Evolutionary conservation across 2,113 vertebrate species (phyloP), one percentile per base, ranked within the genome.

Genomic region (Onychostruthus taczanowskii): DNA sequence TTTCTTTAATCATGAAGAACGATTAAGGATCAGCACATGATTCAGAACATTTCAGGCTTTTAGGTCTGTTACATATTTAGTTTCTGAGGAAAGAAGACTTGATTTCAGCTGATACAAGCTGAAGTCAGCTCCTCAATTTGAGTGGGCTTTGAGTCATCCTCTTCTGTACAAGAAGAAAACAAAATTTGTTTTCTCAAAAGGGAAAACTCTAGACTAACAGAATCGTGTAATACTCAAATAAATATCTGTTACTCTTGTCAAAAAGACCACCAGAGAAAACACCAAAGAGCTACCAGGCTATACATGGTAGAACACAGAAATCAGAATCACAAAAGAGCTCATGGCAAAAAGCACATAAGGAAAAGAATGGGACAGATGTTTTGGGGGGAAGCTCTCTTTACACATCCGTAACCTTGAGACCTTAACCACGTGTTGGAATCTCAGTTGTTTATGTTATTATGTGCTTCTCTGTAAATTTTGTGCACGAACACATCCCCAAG

Each of bases 361-460:
- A 66, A 81, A 27, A 30, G 58, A 50, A 43, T 3, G 3, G 16
- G 31, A 53, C 9, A 58, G 44, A 53, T 43, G n/a, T 31, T 20
- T 30, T 12, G 7, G 6, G 14, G 4, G 2, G 2, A 49, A 63
- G 14, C 3, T 37, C 15, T 46, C 47, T 77, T 53, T 21, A 1
- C 18, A 37, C 7, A 0, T 35, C 61, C 0, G 1, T 63, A 68
- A 68, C 13, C 15, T 50, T 49, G 15, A 33, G 21, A 67, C 33
- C 22, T 59, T 63, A 66, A 53, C 12, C 11, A 62, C 16, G 2
- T 11, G 16, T 11, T 67, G 9, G 20, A 8, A 74, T 78, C 55
- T 63, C 43, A 46, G 13, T 14, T 85, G 7, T 13, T 70, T 52
- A 46, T 0, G 0, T 58, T 50, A 46, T 24, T 59, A 43, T 1